A percentile compares a stretch with the other conserved stretches of the same genome.
Conservation (phyloP, 2,888 invertebrate species). For the Tricholauxania praeusta region DNA sequence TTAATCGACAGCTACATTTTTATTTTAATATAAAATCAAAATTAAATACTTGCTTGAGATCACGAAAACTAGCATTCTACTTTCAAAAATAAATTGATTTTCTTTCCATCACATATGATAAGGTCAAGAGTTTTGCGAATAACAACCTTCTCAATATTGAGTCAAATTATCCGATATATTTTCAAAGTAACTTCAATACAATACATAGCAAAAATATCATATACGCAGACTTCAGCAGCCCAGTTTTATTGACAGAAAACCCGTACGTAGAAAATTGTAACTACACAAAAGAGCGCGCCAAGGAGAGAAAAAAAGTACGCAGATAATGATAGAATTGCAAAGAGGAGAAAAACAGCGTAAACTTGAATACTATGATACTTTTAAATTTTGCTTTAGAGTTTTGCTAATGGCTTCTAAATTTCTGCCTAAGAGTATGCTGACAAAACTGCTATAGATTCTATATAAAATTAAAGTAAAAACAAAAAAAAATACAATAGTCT, state of each 20-base stretch:
- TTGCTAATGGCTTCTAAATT: neutral
- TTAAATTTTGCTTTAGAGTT: constrained; percentile 6
- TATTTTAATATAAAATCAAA: constrained; percentile 29
- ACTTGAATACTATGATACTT: constrained; percentile 15
- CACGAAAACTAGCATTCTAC: neutral
- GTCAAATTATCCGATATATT: too few species aligned
- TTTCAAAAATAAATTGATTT: too few species aligned
- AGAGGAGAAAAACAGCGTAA: constrained; percentile 41
- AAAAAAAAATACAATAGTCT: neutral
- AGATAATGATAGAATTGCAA: constrained; percentile 37
- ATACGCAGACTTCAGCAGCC: too few species aligned
- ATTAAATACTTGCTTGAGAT: neutral
- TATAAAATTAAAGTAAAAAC: constrained; percentile 9
- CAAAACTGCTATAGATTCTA: constrained; percentile 8
- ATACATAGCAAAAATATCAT: too few species aligned
- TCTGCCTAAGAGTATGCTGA: constrained; percentile 25
- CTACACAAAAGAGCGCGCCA: constrained; percentile 25
- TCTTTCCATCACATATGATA: too few species aligned
- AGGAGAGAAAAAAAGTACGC: constrained; percentile 29
- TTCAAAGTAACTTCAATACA: too few species aligned
- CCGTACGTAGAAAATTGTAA: constrained; percentile 24
- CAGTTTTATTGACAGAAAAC: neutral
- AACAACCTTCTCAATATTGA: too few species aligned
- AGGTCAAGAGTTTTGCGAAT: too few species aligned
- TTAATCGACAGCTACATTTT: neutral